Evolutionary conservation across 2,113 vertebrate genomes (phyloP).

Genomic region (Romanogobio albipinnatus): DNA sequence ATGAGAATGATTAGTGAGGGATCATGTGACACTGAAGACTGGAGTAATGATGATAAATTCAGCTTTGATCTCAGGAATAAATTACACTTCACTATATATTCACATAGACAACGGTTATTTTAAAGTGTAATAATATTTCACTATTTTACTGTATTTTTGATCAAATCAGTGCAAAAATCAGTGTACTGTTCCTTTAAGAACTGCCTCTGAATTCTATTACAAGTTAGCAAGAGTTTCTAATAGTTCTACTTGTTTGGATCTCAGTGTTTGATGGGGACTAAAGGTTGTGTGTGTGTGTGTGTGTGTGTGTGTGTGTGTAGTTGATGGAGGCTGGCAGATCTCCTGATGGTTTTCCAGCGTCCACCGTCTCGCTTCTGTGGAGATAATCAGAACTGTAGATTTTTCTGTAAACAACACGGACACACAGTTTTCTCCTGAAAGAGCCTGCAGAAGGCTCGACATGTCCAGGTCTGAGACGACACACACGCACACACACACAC

Average conservation of each 20-base stretch:
- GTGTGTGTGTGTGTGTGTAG: background rate
- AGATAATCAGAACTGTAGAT: slow-evolving; percentile 53
- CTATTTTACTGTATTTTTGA: background rate
- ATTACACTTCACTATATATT: background rate
- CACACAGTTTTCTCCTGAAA: background rate
- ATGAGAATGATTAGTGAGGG: background rate
- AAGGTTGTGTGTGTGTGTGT: background rate
- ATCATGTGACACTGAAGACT: background rate
- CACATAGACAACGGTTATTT: background rate
- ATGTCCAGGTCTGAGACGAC: background rate
- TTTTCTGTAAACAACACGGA: slow-evolving; percentile 37
- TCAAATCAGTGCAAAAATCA: background rate
- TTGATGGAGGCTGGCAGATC: slow-evolving; percentile 16
- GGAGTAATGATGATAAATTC: background rate
- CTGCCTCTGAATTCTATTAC: background rate
- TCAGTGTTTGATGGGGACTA: background rate
- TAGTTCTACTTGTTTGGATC: background rate
- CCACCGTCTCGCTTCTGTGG: slow-evolving; percentile 49
- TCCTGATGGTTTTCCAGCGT: slow-evolving; percentile 40
- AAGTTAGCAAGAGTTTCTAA: background rate
- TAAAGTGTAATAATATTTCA: background rate
- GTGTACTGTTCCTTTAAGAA: background rate
- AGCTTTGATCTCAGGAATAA: background rate
- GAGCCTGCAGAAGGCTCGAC: background rate
- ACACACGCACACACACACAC: slow-evolving; percentile 6